phyloP scores from a whole-genome alignment of 2,888 invertebrate species.

The Phengaris arion region DNA sequence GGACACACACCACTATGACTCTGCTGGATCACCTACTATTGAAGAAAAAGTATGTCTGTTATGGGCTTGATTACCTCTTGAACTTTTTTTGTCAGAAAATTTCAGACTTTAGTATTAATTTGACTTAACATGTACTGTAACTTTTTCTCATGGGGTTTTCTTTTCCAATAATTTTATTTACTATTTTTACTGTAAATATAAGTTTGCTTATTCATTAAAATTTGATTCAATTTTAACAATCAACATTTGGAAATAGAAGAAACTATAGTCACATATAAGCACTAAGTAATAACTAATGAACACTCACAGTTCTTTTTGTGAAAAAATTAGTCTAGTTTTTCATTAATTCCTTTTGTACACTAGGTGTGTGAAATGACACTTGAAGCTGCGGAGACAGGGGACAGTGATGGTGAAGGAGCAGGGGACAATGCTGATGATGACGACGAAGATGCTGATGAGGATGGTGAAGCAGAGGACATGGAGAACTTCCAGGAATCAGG shows the following conservation, averaged over 20 bases:
- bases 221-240: not conserved
- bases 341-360: not conserved
- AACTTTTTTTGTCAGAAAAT: too few species aligned
- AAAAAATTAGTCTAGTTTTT: not conserved
- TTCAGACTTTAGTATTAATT: too few species aligned
- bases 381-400: conserved; percentile 81
- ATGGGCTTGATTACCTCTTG: not conserved
- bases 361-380: conserved; percentile 89
- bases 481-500: conserved; percentile 98
- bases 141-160: too few species aligned
- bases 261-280: not conserved
- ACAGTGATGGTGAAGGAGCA: conserved; percentile 68
- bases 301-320: not conserved
- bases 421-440: conserved; percentile 78
- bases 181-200: too few species aligned
- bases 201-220: too few species aligned
- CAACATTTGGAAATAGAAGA: not conserved
- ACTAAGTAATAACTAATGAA: not conserved
- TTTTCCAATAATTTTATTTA: too few species aligned
- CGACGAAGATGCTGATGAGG: conserved; percentile 88
- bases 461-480: conserved; percentile 97
- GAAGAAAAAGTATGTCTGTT: conserved; percentile 82
- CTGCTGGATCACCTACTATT: conserved; percentile 80
- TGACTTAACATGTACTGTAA: too few species aligned
- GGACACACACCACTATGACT: conserved; percentile 95